These are phyloP conservation scores for Acanthurus leucopareius DNA, from an alignment of 2,797 vertebrate genomes.

Conservation along the genomic window DNA sequence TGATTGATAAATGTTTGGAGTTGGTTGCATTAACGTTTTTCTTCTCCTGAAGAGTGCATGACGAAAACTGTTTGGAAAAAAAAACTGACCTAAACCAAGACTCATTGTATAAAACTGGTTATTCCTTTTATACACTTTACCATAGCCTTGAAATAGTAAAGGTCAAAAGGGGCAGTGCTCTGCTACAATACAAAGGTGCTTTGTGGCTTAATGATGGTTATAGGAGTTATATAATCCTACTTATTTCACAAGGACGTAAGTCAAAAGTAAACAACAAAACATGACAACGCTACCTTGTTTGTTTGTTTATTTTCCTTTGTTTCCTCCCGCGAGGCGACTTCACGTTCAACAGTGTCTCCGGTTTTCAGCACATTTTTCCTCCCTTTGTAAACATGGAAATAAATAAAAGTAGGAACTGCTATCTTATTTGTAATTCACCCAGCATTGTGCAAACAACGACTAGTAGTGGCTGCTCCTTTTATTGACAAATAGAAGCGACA, in stretches of 20 bases:
- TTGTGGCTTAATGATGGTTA: no score
- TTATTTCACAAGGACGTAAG: background rate
- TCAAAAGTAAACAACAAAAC: conserved; percentile 11
- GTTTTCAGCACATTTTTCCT: conserved; percentile 84
- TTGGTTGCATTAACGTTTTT: no score
- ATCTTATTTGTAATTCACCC: background rate
- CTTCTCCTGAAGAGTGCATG: no score
- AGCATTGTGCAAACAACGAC: background rate
- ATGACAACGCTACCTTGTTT: conserved; percentile 79
- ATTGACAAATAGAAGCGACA: conserved; percentile 24
- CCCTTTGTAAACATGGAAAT: conserved; percentile 77
- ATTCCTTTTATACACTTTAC: no score
- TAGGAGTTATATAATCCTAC: no score
- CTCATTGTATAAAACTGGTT: no score
- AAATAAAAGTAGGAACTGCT: background rate
- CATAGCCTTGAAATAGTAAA: no score
- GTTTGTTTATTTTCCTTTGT: conserved; percentile 89
- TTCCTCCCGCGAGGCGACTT: conserved; percentile 69
- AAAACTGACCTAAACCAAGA: no score
- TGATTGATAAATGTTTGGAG: no score
- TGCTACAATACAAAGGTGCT: no score
- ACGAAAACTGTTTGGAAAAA: no score
- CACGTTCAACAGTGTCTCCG: conserved; percentile 73
- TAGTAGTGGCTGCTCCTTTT: background rate
- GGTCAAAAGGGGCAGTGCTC: no score